Conservation (phyloP, 2,797 vertebrate species). For the Taeniopygia guttata region DNA sequence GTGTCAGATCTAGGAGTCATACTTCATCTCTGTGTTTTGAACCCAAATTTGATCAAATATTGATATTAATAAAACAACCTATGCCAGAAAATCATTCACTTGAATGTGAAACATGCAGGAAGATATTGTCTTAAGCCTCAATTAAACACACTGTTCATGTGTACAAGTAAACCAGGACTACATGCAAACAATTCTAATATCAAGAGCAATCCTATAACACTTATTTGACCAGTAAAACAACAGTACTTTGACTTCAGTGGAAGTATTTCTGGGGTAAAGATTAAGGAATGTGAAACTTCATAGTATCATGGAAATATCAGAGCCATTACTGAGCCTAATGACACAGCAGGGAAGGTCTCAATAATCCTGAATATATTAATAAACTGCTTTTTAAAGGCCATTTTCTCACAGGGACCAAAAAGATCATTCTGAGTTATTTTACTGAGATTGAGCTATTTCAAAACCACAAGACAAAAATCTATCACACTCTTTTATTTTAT, state of each 20-base stretch:
- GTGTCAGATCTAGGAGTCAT: neutral
- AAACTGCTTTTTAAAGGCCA: neutral
- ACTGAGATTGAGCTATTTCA: neutral
- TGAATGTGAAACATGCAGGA: neutral
- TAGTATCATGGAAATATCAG: neutral
- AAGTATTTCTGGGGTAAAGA: neutral
- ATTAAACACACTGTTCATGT: neutral
- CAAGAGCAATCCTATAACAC: neutral
- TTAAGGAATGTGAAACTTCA: neutral
- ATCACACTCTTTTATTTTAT: conserved; percentile 5
- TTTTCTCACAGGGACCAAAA: neutral
- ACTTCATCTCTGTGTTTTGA: neutral
- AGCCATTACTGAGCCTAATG: neutral
- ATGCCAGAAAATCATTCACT: neutral
- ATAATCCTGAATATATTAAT: neutral
- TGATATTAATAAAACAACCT: neutral
- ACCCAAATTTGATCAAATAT: neutral
- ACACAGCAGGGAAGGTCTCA: neutral
- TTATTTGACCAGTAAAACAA: neutral
- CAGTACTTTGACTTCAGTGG: neutral
- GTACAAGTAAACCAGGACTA: neutral
- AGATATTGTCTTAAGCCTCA: neutral
- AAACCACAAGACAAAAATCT: neutral
- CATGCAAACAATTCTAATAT: neutral
- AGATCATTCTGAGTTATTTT: neutral